Evolutionary conservation across 2,888 invertebrate genomes (phyloP).

Genomic region (Agrochola litura): DNA sequence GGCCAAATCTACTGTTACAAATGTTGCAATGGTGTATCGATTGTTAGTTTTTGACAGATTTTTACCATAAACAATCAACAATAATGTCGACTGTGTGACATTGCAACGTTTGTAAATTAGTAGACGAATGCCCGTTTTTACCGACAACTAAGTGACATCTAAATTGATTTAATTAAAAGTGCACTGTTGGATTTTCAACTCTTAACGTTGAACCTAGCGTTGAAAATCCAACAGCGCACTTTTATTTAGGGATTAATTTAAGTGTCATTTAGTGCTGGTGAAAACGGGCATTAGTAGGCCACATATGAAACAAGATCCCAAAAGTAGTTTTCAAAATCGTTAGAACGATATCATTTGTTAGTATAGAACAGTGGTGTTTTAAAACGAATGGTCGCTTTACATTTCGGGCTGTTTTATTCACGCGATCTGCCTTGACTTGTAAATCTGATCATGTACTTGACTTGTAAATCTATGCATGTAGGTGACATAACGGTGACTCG

Average conservation of each 20-base stretch:
- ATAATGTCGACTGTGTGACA: no score
- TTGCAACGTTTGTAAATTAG: neutral
- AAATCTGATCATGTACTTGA: neutral
- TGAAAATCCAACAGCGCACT: no score
- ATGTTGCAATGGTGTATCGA: neutral
- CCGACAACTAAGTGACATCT: no score
- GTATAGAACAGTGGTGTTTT: neutral
- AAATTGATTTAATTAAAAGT: no score
- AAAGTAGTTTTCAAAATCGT: neutral
- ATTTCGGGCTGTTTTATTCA: neutral
- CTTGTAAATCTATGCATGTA: constrained; percentile 3
- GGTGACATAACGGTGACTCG: neutral
- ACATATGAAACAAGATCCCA: neutral
- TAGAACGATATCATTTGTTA: neutral
- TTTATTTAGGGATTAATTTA: no score
- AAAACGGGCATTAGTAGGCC: no score
- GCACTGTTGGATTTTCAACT: no score
- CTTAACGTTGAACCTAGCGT: no score
- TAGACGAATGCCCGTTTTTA: no score
- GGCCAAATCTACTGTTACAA: neutral
- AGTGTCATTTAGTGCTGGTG: no score
- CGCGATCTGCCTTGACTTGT: neutral
- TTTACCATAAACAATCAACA: no score
- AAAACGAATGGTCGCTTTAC: neutral
- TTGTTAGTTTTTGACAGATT: neutral